phyloP scores from a whole-genome alignment of 2,797 vertebrate genomes.

The Diceros bicornis region DNA sequence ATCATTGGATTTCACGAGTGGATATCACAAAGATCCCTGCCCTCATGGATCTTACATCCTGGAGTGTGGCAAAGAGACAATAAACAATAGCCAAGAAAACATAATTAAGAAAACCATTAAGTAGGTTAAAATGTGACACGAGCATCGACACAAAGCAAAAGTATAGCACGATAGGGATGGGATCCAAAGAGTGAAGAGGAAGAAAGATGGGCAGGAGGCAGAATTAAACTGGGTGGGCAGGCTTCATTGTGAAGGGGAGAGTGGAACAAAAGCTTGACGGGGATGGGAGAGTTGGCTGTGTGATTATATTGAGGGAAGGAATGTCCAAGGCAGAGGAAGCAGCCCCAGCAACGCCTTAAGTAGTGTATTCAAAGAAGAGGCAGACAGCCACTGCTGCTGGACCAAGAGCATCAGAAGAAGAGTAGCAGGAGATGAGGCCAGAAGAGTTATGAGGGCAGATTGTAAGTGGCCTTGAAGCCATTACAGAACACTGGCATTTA shows the following conservation, averaged over 20 bases:
- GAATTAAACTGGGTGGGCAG: no score
- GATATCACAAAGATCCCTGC: background rate
- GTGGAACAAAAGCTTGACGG: background rate
- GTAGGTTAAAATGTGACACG: background rate
- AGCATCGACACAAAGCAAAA: background rate
- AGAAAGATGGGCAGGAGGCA: accelerated
- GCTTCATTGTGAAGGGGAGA: accelerated
- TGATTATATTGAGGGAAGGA: background rate
- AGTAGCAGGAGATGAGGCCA: background rate
- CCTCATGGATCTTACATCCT: background rate
- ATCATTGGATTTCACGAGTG: background rate
- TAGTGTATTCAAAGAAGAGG: background rate
- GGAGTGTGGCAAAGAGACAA: background rate
- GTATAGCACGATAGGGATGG: background rate
- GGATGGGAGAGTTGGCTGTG: accelerated
- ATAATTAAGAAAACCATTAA: background rate
- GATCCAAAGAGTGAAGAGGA: accelerated
- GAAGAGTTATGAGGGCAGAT: background rate
- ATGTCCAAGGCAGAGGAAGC: accelerated
- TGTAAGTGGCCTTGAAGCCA: no score
- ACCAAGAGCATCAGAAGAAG: background rate
- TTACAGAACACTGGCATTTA: background rate
- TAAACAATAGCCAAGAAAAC: background rate
- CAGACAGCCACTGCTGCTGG: background rate
- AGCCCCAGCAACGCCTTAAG: background rate